Evolutionary conservation across 2,888 invertebrate species (phyloP).

Genomic region (Eristalis arbustorum): DNA sequence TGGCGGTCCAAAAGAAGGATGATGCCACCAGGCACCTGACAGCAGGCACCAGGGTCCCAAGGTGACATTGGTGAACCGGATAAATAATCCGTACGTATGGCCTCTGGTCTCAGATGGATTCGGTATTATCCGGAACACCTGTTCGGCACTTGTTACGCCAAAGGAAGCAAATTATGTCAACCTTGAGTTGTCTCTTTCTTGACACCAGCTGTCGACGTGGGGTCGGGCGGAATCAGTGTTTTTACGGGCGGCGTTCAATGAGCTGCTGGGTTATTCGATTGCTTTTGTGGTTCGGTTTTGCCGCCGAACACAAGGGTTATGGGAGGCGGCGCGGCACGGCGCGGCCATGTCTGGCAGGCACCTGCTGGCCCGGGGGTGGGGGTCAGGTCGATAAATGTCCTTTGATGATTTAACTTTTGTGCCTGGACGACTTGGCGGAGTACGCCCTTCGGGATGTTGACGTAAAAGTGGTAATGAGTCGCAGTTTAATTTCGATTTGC

Average conservation of each 20-base stretch:
- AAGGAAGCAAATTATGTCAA: constrained; percentile 48
- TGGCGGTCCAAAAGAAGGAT: constrained; percentile 22
- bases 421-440: neutral
- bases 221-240: constrained; percentile 4
- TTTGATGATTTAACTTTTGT: constrained; percentile 50
- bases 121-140: constrained; percentile 55
- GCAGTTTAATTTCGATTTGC: constrained; percentile 15
- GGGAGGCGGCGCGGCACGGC: neutral
- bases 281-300: constrained; percentile 46
- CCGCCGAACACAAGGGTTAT: constrained; percentile 11
- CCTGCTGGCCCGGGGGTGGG: neutral
- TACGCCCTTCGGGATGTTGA: neutral
- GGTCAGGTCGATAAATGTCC: constrained; percentile 45
- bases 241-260: constrained; percentile 24
- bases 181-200: constrained; percentile 26
- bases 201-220: constrained; percentile 20
- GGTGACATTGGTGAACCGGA: constrained; percentile 24
- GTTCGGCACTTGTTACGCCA: constrained; percentile 49
- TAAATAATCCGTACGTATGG: constrained; percentile 56
- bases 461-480: constrained; percentile 13
- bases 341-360: no score
- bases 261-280: constrained; percentile 52
- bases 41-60: constrained; percentile 4
- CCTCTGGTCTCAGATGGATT: constrained; percentile 53
- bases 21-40: neutral